Evolutionary conservation across 1,140 invertebrate species (phyloP), one percentile per base, ranked within the genome.

Genomic region (Pararge aegeria): DNA sequence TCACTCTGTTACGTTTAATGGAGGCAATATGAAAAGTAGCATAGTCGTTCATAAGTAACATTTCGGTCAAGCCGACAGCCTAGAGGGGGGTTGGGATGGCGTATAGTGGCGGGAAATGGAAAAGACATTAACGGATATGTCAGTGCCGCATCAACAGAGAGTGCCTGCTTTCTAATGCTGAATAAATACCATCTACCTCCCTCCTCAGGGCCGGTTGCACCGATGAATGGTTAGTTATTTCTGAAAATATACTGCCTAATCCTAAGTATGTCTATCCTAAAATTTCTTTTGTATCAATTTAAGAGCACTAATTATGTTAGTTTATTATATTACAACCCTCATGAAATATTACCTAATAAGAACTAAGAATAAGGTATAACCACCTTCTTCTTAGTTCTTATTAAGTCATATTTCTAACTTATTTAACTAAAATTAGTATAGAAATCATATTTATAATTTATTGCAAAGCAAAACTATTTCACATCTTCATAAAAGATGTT

Each of bases 51-150:
- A 54, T 60, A 70, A 70, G 57, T 60, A 66, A 55, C 64, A 68
- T 75, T 78, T 78, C 72, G 77, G 79, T 84, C 80, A 80, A 83
- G 79, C 77, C 66, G 69, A 64, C 68, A 73, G 75, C 67, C 66
- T 63, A 61, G 69, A 57, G 71, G 57, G 60, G 63, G n/a, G n/a
- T n/a, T 64, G 58, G 66, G 61, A 57, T 60, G 66, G 54, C 58
- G 70, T 70, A 67, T 72, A 77, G 76, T 78, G 69, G 73, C 68
- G 74, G 83, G 85, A 87, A 90, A 90, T 90, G 87, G 87, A 88
- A 90, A 89, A 90, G 83, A 87, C 87, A 90, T 90, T 90, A 90
- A 83, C 87, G 83, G 83, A 88, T 84, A 83, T 88, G 80, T 83
- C 86, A 83, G 79, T 72, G 75, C 71, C 83, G 79, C 77, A 81